Conservation (phyloP, 2,888 invertebrate genomes). For the Diogma glabrata region DNA sequence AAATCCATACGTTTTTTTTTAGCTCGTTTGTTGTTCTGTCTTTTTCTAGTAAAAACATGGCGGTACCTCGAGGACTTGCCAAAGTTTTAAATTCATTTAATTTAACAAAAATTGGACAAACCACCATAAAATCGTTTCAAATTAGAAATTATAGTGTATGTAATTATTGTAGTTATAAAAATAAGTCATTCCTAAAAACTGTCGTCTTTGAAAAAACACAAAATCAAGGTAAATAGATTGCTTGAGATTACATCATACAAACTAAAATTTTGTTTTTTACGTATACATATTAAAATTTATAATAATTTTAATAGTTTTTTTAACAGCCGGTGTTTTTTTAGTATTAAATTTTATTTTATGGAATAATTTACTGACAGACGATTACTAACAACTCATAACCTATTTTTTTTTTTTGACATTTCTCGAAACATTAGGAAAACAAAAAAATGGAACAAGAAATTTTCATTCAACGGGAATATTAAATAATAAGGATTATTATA, state of each 20-base stretch:
- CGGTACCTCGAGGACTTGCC: slow-evolving; percentile 11
- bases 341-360: too few species aligned
- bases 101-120: slow-evolving; percentile 21
- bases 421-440: too few species aligned
- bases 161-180: slow-evolving; percentile 15
- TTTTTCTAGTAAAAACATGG: slow-evolving; percentile 1
- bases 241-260: slow-evolving; percentile 19
- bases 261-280: too few species aligned
- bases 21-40: neutral
- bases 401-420: too few species aligned
- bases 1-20: too few species aligned
- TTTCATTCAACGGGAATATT: slow-evolving; percentile 46
- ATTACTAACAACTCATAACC: too few species aligned
- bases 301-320: too few species aligned
- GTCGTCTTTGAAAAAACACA: slow-evolving; percentile 11
- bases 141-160: slow-evolving; percentile 19
- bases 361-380: too few species aligned
- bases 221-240: slow-evolving; percentile 18
- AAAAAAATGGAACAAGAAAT: too few species aligned
- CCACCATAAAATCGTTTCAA: slow-evolving; percentile 20
- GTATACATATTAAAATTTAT: too few species aligned
- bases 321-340: too few species aligned
- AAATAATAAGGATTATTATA: slow-evolving; percentile 71
- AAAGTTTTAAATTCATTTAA: slow-evolving; percentile 21
- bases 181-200: slow-evolving; percentile 4